These are phyloP conservation scores for Candoia aspera DNA, from an alignment of 2,113 vertebrate genomes.

Conservation along the genomic window DNA sequence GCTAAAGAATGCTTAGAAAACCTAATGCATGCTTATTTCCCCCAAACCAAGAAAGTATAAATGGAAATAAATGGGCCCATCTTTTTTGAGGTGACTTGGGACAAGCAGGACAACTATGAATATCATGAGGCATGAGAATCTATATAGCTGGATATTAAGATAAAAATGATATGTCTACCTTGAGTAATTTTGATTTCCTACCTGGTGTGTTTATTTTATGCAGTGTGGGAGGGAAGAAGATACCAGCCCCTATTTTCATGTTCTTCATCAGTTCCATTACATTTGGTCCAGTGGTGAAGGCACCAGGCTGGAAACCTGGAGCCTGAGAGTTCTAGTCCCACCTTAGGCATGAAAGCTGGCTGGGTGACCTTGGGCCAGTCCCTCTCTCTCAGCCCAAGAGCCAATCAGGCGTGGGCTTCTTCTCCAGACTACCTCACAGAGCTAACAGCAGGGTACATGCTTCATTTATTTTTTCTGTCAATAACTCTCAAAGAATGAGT, in stretches of 20 bases:
- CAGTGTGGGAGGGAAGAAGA: background rate
- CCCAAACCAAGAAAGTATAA: conserved; percentile 32
- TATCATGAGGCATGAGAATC: background rate
- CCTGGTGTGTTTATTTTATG: conserved; percentile 3
- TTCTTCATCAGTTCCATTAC: background rate
- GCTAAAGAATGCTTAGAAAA: conserved; percentile 47
- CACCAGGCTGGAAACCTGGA: no score
- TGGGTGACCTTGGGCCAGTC: no score
- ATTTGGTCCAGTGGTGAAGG: background rate
- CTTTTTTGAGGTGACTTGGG: conserved; percentile 33
- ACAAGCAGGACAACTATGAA: background rate
- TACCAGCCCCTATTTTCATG: background rate
- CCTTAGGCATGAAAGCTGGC: no score
- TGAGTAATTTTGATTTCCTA: background rate
- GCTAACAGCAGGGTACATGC: background rate
- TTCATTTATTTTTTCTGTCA: background rate
- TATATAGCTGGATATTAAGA: background rate
- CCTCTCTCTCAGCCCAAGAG: no score
- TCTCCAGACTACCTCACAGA: background rate
- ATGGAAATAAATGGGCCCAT: conserved; percentile 53
- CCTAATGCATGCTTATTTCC: conserved; percentile 46
- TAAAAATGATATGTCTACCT: background rate
- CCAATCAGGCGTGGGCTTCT: no score
- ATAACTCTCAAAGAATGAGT: background rate
- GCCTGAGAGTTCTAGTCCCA: no score